A percentile compares a stretch with the other conserved stretches of the same genome.
Conservation (phyloP, 2,797 vertebrate genomes). For the Lutjanus campechanus region DNA sequence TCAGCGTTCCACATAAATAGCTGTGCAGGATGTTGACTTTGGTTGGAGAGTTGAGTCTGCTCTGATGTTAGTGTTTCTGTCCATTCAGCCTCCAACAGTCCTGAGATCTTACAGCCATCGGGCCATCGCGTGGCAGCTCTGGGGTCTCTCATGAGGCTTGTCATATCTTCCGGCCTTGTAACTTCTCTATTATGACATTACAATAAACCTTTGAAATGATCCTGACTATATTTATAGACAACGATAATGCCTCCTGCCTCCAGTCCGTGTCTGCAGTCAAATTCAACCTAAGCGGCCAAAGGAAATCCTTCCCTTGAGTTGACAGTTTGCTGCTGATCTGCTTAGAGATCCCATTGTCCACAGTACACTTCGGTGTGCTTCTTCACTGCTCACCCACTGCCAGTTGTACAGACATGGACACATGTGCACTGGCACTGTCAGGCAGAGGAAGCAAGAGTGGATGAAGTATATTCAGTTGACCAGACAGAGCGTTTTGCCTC, state of each 20-base stretch:
- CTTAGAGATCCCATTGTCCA: slow-evolving; percentile 24
- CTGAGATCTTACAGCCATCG: not conserved
- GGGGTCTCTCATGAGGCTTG: not conserved
- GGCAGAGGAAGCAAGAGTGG: slow-evolving; percentile 10
- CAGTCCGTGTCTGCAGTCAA: slow-evolving; percentile 35
- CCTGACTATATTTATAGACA: slow-evolving; percentile 31
- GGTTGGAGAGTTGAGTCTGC: not conserved
- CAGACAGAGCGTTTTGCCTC: slow-evolving; percentile 10
- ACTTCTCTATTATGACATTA: slow-evolving; percentile 14
- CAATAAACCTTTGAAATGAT: slow-evolving; percentile 14
- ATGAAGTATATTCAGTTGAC: slow-evolving; percentile 20
- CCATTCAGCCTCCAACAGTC: not conserved
- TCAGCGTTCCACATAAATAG: not conserved
- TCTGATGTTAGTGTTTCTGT: not conserved
- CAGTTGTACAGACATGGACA: slow-evolving; percentile 25
- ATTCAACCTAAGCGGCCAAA: slow-evolving; percentile 11
- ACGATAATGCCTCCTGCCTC: not conserved
- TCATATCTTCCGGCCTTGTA: not conserved
- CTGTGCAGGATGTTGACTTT: not conserved
- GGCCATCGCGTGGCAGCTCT: not conserved
- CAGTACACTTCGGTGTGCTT: not conserved
- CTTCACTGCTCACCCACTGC: slow-evolving; percentile 29
- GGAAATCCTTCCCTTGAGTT: slow-evolving; percentile 15
- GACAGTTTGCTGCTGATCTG: slow-evolving; percentile 40
- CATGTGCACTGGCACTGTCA: slow-evolving; percentile 8